phyloP scores from a whole-genome alignment of 2,113 vertebrate species.

The Notechis scutatus region DNA sequence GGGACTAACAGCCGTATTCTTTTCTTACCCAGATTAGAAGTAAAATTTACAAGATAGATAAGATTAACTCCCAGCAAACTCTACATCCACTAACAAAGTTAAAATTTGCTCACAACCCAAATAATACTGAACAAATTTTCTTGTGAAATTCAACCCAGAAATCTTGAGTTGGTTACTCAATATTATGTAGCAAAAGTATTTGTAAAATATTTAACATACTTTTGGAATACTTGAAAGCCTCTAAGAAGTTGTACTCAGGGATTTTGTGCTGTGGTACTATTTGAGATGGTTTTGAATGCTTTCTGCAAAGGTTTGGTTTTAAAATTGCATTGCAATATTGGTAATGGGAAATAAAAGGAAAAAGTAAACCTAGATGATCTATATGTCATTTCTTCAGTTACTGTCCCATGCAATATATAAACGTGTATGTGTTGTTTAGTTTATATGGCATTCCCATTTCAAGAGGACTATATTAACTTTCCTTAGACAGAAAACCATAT shows the following conservation, averaged over 20 bases:
- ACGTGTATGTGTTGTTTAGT: background rate
- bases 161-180: background rate
- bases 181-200: background rate
- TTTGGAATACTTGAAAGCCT: background rate
- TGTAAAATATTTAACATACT: background rate
- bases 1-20: background rate
- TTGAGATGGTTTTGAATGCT: background rate
- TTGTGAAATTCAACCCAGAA: background rate
- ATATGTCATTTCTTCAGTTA: background rate
- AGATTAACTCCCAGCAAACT: background rate
- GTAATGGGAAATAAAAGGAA: conserved; percentile 44
- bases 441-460: background rate
- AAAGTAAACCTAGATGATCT: background rate
- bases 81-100: background rate
- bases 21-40: background rate
- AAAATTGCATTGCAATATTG: conserved; percentile 3
- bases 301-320: conserved; percentile 15
- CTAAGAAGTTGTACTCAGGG: conserved; percentile 9
- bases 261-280: background rate
- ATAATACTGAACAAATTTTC: background rate
- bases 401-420: background rate
- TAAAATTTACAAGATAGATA: background rate
- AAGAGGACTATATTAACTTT: background rate
- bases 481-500: background rate
- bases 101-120: background rate